Evolutionary conservation across 2,113 vertebrate genomes (phyloP).

Genomic region (Recurvirostra avosetta): DNA sequence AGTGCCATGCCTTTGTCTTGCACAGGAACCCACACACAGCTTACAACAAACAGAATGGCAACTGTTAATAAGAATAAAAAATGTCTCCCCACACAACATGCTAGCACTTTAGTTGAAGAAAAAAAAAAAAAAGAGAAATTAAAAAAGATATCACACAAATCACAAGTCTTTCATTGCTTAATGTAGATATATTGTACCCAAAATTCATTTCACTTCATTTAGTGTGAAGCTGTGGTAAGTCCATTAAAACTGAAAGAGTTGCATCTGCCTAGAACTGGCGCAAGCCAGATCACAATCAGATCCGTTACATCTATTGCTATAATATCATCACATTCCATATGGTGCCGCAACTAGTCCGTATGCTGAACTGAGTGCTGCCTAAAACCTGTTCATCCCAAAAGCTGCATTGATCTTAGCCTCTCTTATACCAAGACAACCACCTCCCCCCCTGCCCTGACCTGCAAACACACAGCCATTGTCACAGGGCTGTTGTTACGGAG

Average conservation of each 20-base stretch:
- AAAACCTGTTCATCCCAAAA: not conserved
- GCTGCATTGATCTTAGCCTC: not conserved
- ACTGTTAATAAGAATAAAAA: slow-evolving; percentile 29
- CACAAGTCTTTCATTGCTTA: not conserved
- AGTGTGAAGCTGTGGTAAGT: not conserved
- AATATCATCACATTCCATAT: slow-evolving; percentile 44
- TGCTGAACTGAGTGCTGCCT: not conserved
- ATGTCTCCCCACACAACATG: not conserved
- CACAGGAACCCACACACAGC: slow-evolving; percentile 27
- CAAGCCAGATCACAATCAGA: slow-evolving; percentile 11
- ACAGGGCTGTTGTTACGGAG: not conserved
- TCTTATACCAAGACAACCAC: not conserved
- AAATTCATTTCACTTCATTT: slow-evolving; percentile 14
- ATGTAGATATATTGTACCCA: not conserved
- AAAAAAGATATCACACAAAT: not conserved
- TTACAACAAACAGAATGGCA: slow-evolving; percentile 31
- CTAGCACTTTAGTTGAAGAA: not conserved
- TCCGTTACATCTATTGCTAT: not conserved
- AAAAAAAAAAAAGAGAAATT: not conserved
- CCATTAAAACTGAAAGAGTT: slow-evolving; percentile 14
- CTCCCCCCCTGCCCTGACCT: accelerated
- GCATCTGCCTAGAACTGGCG: slow-evolving; percentile 26
- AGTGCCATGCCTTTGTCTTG: slow-evolving; percentile 53
- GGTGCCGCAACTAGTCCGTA: not conserved
- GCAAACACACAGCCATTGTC: not conserved